Conservation (phyloP, 2,113 vertebrate genomes). For the Malaclemys terrapin region DNA sequence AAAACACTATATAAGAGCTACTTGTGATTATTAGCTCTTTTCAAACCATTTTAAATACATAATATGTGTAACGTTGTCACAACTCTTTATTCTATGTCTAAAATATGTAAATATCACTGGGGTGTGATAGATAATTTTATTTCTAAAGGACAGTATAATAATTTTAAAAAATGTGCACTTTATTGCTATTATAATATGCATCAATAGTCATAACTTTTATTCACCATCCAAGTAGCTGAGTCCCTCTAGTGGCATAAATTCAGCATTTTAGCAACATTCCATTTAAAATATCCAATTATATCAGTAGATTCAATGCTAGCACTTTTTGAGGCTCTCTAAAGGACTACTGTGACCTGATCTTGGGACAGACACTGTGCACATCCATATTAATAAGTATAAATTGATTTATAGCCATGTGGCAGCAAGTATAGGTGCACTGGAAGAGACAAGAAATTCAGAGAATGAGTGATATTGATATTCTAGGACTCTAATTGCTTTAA, state of each 20-base stretch:
- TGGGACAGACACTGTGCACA: constrained; percentile 4
- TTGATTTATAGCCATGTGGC: constrained; percentile 46
- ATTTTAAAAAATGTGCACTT: not conserved
- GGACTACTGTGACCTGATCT: not conserved
- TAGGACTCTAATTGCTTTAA: constrained; percentile 57
- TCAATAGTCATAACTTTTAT: not conserved
- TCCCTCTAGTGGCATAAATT: constrained; percentile 73
- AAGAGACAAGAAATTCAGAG: constrained; percentile 31
- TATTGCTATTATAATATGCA: not conserved
- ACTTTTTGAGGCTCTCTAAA: not conserved
- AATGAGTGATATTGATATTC: constrained; percentile 12
- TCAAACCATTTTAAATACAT: not conserved
- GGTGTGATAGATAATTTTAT: not conserved
- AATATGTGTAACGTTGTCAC: not conserved
- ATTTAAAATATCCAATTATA: not conserved
- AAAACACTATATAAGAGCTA: not conserved
- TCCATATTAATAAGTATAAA: constrained; percentile 20
- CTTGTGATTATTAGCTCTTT: not conserved
- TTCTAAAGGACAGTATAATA: not conserved
- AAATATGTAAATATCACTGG: not conserved
- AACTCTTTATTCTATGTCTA: not conserved
- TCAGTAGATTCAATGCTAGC: constrained; percentile 20
- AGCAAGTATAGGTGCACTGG: constrained; percentile 30
- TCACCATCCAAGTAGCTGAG: constrained; percentile 50
- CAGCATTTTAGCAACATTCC: constrained; percentile 10